Conservation (phyloP, 30 jellyfish, hydroid and myxozoan genomes). For the Aurelia sp. region DNA sequence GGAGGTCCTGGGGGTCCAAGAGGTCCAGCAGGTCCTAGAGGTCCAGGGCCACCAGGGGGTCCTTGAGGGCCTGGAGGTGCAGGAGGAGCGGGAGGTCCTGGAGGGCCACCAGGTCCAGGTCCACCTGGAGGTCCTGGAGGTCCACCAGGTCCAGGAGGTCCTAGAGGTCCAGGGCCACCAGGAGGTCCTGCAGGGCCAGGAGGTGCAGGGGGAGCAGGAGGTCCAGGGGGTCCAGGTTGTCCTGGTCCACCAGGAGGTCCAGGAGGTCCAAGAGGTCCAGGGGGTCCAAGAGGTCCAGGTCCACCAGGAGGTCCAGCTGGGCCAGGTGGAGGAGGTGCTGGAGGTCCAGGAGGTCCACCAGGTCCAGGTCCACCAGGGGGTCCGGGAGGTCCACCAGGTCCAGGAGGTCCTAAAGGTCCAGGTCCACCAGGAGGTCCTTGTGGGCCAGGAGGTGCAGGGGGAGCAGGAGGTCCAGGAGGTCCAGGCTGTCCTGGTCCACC, state of each 20-base stretch:
- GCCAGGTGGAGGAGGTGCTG: conserved; percentile 88
- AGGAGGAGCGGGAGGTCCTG: conserved; percentile 74
- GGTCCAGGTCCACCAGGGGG: conserved; percentile 98
- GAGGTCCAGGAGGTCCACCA: conserved; percentile 90
- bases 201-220: conserved; percentile 87
- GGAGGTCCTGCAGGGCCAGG: conserved; percentile 97
- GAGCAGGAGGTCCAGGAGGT: conserved; percentile 85
- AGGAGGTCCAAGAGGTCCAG: conserved; percentile 85
- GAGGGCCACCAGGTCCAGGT: conserved; percentile 69
- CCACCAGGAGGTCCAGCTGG: conserved; percentile 95
- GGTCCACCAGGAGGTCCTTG: conserved; percentile 95
- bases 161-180: conserved; percentile 81
- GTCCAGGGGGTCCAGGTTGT: conserved; percentile 81
- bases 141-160: conserved; percentile 80
- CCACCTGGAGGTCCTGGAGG: conserved; percentile 76
- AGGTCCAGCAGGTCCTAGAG: conserved; percentile 73
- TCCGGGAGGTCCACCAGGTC: conserved; percentile 98
- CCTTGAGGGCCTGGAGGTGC: conserved; percentile 86
- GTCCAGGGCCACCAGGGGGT: conserved; percentile 64
- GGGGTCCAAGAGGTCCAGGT: conserved; percentile 78
- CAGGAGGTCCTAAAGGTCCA: conserved; percentile 95
- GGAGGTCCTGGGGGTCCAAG: conserved; percentile 70
- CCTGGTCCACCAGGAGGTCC: conserved; percentile 93
- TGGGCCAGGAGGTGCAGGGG: conserved; percentile 91
- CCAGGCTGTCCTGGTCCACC: conserved; percentile 87